These are phyloP conservation scores for Liparis tanakae DNA, from an alignment of 2,797 vertebrate species.

Conservation along the genomic window DNA sequence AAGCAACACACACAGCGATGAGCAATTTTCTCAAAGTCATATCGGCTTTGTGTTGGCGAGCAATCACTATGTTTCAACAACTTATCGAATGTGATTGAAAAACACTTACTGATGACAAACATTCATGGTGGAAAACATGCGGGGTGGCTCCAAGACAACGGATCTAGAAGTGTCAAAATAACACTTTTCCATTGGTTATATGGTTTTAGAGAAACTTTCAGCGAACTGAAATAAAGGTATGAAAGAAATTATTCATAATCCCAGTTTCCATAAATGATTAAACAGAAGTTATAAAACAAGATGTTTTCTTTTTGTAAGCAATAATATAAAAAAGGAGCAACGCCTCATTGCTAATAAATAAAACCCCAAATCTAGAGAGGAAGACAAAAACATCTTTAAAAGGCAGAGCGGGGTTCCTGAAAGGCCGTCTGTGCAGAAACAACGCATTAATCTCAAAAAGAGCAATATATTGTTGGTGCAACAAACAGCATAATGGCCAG, in stretches of 20 bases:
- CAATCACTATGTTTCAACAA: conserved; percentile 5
- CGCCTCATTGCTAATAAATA: conserved; percentile 16
- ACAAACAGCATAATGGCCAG: not conserved
- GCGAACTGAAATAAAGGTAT: not conserved
- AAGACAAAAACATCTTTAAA: not conserved
- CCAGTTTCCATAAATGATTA: conserved; percentile 8
- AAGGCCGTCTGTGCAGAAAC: conserved; percentile 1
- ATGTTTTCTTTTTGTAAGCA: conserved; percentile 5
- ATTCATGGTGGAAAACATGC: not conserved
- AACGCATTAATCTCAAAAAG: not conserved
- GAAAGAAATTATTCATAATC: conserved; percentile 15
- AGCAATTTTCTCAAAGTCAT: conserved; percentile 14
- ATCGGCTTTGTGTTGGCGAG: conserved; percentile 8
- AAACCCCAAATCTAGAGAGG: not conserved
- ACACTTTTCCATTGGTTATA: not conserved
- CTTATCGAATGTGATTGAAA: conserved; percentile 8
- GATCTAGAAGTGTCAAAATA: not conserved
- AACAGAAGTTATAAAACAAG: not conserved
- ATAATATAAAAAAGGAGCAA: not conserved
- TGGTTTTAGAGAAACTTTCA: not conserved
- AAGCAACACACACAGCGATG: not conserved
- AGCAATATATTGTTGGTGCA: conserved; percentile 4
- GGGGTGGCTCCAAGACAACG: not conserved
- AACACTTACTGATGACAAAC: not conserved
- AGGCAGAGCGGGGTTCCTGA: conserved; percentile 15